Evolutionary conservation across 2,113 vertebrate genomes (phyloP), one percentile per base, ranked within the genome.

Genomic region (Rhagologus leucostigma): DNA sequence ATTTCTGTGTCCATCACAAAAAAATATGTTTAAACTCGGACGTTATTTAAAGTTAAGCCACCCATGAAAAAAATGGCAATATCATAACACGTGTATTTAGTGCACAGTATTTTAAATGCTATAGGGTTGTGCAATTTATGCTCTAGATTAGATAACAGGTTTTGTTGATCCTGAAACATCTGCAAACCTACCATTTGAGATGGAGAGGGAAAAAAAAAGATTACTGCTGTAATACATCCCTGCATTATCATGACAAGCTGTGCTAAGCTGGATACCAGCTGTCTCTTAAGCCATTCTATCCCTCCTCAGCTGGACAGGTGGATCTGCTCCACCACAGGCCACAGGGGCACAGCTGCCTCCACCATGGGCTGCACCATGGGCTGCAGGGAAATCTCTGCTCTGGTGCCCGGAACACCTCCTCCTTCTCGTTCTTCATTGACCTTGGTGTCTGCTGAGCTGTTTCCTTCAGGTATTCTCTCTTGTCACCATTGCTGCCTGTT

Each of bases 351-450:
- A 60, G 56, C 44, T 23, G n/a, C 16, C 44, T 60, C 56, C 56
- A 49, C n/a, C n/a, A 37, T 7, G 7, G 33, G n/a, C 21, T 37
- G 42, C 33, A 37, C 55, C 41, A 46, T 2, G 6, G 26, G 22
- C 60, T 59, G 33, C 42, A 42, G 32, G 18, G 32, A 49, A 80
- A 80, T 50, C 57, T 44, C 42, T 27, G 26, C 50, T 56, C 57
- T 22, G 26, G 6, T 4, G 8, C 16, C 44, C 0, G 0, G 29
- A 60, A 19, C 37, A 59, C 16, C 44, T 39, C 22, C 37, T 81
- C 9, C 24, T 44, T 1, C 29, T 82, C 62, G 16, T 41, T 73
- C 7, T 29, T 52, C 46, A 30, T n/a, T 52, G 46, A 60, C 46
- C 29, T 53, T 22, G 9, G 4, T 29, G 30, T 10, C 16, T 53